Conservation (phyloP, 2,113 vertebrate species). For the Crotalus helleri region DNA sequence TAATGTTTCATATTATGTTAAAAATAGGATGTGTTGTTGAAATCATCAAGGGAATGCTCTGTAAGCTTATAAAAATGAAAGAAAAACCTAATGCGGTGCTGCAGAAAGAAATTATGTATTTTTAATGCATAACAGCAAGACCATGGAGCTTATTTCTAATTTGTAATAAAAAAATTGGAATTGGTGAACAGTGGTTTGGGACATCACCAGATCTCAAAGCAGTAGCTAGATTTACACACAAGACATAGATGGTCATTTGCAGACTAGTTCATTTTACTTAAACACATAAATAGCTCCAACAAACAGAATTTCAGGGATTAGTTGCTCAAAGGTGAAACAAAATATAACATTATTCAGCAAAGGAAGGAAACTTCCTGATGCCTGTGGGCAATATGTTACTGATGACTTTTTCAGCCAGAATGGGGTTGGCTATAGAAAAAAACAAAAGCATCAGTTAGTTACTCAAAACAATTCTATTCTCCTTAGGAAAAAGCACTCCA, state of each 20-base stretch:
- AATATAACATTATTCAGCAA: fast-evolving
- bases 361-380: not conserved
- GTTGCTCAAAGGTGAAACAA: slow-evolving; percentile 20
- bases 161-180: slow-evolving; percentile 47
- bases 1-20: slow-evolving; percentile 54
- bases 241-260: slow-evolving; percentile 3
- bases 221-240: slow-evolving; percentile 30
- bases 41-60: slow-evolving; percentile 45
- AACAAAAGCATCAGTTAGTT: not conserved
- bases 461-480: not conserved
- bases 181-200: slow-evolving; percentile 36
- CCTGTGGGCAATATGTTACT: not conserved
- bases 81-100: slow-evolving; percentile 26
- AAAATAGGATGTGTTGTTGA: slow-evolving; percentile 54
- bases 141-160: slow-evolving; percentile 48
- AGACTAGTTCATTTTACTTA: slow-evolving; percentile 43
- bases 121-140: slow-evolving; percentile 17
- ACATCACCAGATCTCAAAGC: slow-evolving; percentile 7
- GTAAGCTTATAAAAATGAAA: slow-evolving; percentile 36
- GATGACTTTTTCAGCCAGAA: not conserved
- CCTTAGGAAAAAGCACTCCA: not conserved
- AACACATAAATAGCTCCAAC: slow-evolving; percentile 20
- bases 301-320: slow-evolving; percentile 4
- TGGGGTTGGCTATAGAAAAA: not conserved
- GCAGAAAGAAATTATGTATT: slow-evolving; percentile 45